Percentiles rank a stretch among this genome's conserved stretches.
These are phyloP conservation scores for Adelognathus sp. DNA, from an alignment of 2,888 invertebrate species.

Conservation along the genomic window DNA sequence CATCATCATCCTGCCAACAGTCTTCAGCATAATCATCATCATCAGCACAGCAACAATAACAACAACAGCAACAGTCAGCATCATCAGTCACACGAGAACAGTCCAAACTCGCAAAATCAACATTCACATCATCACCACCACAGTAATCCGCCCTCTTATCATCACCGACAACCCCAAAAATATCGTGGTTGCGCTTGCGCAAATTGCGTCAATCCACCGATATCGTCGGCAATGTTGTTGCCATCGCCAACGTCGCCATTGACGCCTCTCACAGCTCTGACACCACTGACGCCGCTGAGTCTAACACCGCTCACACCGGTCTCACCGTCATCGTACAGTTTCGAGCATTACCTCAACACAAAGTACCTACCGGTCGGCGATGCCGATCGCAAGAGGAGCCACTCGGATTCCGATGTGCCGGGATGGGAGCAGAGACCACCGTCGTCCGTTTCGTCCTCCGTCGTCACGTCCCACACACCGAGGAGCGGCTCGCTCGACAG, in stretches of 20 bases:
- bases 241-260: conserved; percentile 83
- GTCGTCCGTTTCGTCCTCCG: conserved; percentile 79
- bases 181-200: conserved; percentile 61
- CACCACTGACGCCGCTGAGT: conserved; percentile 80
- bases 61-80: conserved; percentile 64
- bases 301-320: conserved; percentile 83
- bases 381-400: conserved; percentile 84
- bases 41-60: conserved; percentile 62
- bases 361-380: conserved; percentile 86
- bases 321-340: conserved; percentile 83
- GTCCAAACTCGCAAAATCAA: conserved; percentile 70
- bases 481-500: conserved; percentile 82
- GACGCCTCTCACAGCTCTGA: conserved; percentile 80
- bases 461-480: conserved; percentile 64
- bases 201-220: conserved; percentile 56
- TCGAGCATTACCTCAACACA: conserved; percentile 85
- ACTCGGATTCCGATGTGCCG: conserved; percentile 86
- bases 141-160: conserved; percentile 65
- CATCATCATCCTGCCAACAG: conserved; percentile 75
- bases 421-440: conserved; percentile 74
- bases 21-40: conserved; percentile 71
- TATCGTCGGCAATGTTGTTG: conserved; percentile 69
- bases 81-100: conserved; percentile 68
- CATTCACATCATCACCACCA: conserved; percentile 64
- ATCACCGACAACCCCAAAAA: conserved; percentile 66